Conservation (phyloP, 2,888 invertebrate species). For the Brachyptera putata region DNA sequence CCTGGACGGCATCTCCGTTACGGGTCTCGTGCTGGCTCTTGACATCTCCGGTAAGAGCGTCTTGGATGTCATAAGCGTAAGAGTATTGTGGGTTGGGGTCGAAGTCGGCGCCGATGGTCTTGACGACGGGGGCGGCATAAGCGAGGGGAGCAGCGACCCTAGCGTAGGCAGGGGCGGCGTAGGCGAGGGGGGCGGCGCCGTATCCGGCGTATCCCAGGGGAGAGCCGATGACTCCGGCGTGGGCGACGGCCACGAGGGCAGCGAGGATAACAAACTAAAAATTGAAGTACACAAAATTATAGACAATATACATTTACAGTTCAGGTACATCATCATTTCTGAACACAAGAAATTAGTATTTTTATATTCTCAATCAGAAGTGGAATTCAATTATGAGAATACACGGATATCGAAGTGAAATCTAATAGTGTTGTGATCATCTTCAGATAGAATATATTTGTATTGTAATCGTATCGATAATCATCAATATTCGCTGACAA, state of each 20-base stretch:
- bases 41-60: conserved; percentile 31
- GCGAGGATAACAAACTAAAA: conserved; percentile 28
- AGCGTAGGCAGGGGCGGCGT: conserved; percentile 14
- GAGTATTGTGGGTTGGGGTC: conserved; percentile 34
- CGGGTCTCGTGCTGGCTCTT: conserved; percentile 31
- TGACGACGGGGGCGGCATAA: background rate
- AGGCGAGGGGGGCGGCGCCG: conserved; percentile 22
- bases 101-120: conserved; percentile 23
- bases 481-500: no score
- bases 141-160: conserved; percentile 22
- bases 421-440: no score
- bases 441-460: no score
- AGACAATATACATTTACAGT: no score
- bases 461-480: no score
- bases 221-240: conserved; percentile 31
- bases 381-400: no score
- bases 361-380: no score
- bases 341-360: no score
- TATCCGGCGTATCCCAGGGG: conserved; percentile 14
- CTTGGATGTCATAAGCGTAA: conserved; percentile 30
- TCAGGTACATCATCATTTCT: no score
- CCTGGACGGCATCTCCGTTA: conserved; percentile 31
- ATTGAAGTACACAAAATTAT: no score
- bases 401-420: no score
- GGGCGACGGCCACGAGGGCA: conserved; percentile 32